Evolutionary conservation across 2,113 vertebrate genomes (phyloP).

Genomic region (Tursiops truncatus): DNA sequence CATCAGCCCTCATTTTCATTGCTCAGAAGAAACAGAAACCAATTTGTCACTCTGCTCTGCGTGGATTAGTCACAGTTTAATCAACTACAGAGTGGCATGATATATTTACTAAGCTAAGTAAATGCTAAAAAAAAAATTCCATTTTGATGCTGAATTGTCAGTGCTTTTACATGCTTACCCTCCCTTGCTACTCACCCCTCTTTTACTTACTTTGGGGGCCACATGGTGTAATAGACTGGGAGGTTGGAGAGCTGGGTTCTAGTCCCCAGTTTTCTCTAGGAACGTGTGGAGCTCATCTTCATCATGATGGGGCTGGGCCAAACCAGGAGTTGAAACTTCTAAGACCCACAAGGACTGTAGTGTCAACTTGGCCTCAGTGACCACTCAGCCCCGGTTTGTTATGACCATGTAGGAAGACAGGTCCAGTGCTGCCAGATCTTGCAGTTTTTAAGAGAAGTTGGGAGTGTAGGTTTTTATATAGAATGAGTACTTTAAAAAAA

Average conservation of each 20-base stretch:
- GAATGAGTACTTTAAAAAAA: background rate
- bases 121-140: background rate
- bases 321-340: background rate
- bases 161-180: background rate
- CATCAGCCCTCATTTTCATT: background rate
- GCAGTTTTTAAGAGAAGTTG: background rate
- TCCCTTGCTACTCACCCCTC: background rate
- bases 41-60: slow-evolving; percentile 40
- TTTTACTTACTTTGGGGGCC: background rate
- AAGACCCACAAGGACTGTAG: background rate
- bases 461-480: background rate
- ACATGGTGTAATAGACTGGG: background rate
- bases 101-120: slow-evolving; percentile 4
- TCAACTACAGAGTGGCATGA: background rate
- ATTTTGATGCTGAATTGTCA: background rate
- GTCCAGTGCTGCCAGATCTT: background rate
- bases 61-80: slow-evolving; percentile 47
- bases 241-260: background rate
- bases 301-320: background rate
- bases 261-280: background rate
- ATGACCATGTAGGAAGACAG: background rate
- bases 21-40: slow-evolving; percentile 22
- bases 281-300: background rate
- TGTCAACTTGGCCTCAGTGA: background rate
- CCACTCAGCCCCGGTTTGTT: background rate